A percentile compares a stretch with the other conserved stretches of the same genome.
Conservation (phyloP, 2,113 vertebrate species). For the Tenrec ecaudatus region DNA sequence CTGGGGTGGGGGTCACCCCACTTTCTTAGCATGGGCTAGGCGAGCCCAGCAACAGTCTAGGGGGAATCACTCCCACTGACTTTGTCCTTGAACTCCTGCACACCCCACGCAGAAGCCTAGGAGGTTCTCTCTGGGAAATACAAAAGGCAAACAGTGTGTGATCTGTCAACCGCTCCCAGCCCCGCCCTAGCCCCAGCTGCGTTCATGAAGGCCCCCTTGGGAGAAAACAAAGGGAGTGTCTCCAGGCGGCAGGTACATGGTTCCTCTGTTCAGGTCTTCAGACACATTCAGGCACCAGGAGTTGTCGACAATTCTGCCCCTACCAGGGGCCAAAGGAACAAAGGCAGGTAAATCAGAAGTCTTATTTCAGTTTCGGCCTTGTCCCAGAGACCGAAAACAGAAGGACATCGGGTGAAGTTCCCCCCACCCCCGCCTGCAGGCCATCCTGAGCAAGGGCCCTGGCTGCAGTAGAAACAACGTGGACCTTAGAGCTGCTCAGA, state of each 20-base stretch:
- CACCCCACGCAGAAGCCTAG: not conserved
- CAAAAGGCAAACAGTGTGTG: not conserved
- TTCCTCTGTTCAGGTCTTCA: constrained; percentile 7
- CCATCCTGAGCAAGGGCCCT: not conserved
- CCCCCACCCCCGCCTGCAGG: not conserved
- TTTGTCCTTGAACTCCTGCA: constrained; percentile 7
- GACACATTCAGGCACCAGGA: not conserved
- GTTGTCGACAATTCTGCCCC: not conserved
- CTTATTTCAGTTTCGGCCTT: not conserved
- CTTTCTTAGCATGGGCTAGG: not conserved
- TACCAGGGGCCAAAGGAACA: not conserved
- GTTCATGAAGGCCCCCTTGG: not conserved
- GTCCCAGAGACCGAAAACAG: not conserved
- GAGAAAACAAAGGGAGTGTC: not conserved
- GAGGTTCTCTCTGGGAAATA: not conserved
- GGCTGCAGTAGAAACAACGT: not conserved
- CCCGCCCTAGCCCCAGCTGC: accelerated
- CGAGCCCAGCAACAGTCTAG: not conserved
- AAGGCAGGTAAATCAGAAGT: constrained; percentile 17
- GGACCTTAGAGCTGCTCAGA: not conserved
- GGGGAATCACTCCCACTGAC: not conserved
- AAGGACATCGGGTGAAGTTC: not conserved
- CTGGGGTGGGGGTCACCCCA: not conserved
- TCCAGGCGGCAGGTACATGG: not conserved
- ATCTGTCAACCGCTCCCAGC: not conserved